Conservation (phyloP, 2,888 invertebrate species). For the Tetropium fuscum region DNA sequence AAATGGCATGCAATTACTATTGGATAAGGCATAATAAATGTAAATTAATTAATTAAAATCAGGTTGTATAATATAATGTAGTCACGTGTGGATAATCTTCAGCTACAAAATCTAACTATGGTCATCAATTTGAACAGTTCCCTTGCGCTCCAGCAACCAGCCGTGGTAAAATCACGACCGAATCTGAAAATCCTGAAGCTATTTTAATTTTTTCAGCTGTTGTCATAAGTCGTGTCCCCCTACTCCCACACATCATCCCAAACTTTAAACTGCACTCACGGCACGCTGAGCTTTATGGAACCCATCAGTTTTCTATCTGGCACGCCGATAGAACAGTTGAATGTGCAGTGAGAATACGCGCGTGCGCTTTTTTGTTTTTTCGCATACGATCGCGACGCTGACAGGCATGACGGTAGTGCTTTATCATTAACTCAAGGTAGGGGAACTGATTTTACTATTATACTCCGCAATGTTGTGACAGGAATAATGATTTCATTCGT, state of each 20-base stretch:
- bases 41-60: too few relatives aligned
- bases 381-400: conserved; percentile 9
- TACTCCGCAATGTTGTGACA: too few relatives aligned
- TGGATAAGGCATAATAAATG: too few relatives aligned
- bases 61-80: too few relatives aligned
- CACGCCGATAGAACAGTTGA: conserved; percentile 31
- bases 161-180: conserved; percentile 1
- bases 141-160: background rate
- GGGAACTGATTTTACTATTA: background rate
- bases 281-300: conserved; percentile 31
- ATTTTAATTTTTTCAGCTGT: conserved; percentile 38
- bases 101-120: too few relatives aligned
- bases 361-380: conserved; percentile 27
- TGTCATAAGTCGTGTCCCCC: conserved; percentile 25
- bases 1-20: too few relatives aligned
- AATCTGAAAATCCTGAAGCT: conserved; percentile 22
- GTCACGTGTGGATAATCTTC: too few relatives aligned
- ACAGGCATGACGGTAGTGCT: background rate
- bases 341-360: conserved; percentile 21
- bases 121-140: too few relatives aligned
- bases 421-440: background rate
- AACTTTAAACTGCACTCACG: conserved; percentile 14
- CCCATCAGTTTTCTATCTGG: conserved; percentile 28
- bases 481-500: background rate
- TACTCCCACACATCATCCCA: conserved; percentile 26